Base-by-base conservation (phyloP, 2,888 invertebrate genomes). In the Sericinus montela region DNA sequence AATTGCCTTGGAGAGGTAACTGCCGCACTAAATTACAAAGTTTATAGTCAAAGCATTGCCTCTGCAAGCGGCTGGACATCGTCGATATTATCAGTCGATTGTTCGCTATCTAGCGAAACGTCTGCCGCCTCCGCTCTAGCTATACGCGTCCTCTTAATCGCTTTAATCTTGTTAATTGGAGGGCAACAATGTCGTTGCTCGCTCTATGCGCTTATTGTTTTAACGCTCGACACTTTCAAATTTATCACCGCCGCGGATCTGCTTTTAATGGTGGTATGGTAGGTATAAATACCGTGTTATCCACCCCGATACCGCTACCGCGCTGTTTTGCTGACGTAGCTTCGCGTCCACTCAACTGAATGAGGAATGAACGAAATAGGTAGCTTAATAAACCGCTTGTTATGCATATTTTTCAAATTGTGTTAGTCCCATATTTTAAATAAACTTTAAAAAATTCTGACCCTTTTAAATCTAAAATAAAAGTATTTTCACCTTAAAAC, bases 171-270 rank as follows among this genome's bases (percentile, higher is more conserved):
- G 75, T 78, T 79, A 77, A 79, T 76, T 78, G 75, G 72, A 71
- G 67, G 69, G 66, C 66, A 65, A 65, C 69, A 67, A 66, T 69
- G 70, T 67, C 66, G 65, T 59, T 61, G 63, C 70, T 74, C 74
- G 75, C 80, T 59, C 77, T 32, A 34, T 32, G 75, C 67, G 62
- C 60, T 60, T 74, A 63, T 81, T 83, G 80, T 82, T 83, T 79
- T 65, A 64, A 65, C 64, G 65, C 65, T 74, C 72, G 75, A 81
- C 83, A 83, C 85, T 83, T 83, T 83, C 85, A 79, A 71, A 72
- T 63, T 75, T 77, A 83, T 80, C 80, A 74, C 57, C 58, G 57
- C 56, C 62, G 71, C 64, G 65, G 69, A 82, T 81, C 78, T 74
- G 60, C 62, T 72, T 32, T 67, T 75, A 73, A 81, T 80, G 70